These are phyloP conservation scores for Turritopsis dohrnii DNA, from an alignment of 30 jellyfish, hydroid and myxozoan genomes.

Conservation along the genomic window DNA sequence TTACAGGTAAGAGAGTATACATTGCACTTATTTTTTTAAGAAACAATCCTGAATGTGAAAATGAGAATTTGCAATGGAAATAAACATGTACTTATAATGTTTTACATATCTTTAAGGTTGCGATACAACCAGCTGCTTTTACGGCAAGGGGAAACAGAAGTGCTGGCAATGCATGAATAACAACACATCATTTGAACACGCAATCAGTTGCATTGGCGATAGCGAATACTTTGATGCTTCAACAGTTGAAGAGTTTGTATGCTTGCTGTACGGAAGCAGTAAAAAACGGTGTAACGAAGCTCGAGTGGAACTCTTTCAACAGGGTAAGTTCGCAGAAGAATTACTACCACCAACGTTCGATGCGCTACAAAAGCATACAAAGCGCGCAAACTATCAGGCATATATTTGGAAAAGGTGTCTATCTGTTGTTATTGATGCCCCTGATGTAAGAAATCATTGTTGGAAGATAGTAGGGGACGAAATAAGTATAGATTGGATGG, in stretches of 20 bases:
- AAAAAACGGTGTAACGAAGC: constrained; percentile 8
- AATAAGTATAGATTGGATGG: constrained; percentile 48
- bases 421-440: constrained; percentile 32
- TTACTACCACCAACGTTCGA: too few relatives aligned
- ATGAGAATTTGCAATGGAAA: neutral
- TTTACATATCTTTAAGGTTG: neutral
- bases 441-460: constrained; percentile 33
- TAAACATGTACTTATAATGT: neutral
- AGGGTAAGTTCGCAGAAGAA: constrained; percentile 1
- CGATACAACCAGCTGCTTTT: constrained; percentile 12
- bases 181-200: constrained; percentile 4
- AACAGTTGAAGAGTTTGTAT: constrained; percentile 5
- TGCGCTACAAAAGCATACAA: too few relatives aligned
- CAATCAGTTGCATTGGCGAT: neutral
- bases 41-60: neutral
- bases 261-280: constrained; percentile 5
- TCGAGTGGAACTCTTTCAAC: constrained; percentile 6
- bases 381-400: constrained; percentile 50
- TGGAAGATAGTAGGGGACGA: constrained; percentile 41
- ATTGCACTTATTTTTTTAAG: neutral
- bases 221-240: neutral
- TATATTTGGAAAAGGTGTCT: constrained; percentile 40
- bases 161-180: too few relatives aligned
- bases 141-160: neutral
- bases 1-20: too few relatives aligned